phyloP scores from a whole-genome alignment of 2,797 vertebrate genomes.

The Petrocephalus schoutedeni region DNA sequence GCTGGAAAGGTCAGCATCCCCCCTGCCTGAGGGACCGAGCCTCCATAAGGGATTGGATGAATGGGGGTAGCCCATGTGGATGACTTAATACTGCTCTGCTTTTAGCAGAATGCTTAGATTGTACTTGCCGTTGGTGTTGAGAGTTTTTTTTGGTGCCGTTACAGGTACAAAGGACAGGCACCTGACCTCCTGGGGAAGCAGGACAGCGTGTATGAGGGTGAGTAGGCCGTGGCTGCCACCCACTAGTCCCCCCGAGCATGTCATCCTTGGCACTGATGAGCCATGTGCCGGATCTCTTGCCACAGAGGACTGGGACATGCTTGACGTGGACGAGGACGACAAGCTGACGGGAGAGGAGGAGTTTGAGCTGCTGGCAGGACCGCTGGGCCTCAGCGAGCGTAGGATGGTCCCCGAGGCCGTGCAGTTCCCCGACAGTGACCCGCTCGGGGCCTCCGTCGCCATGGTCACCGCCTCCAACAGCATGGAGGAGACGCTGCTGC shows the following conservation, averaged over 20 bases:
- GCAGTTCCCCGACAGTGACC: constrained; percentile 94
- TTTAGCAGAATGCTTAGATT: background rate
- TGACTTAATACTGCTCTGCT: background rate
- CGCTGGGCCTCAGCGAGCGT: constrained; percentile 83
- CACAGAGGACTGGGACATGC: constrained; percentile 98
- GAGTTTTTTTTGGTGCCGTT: constrained; percentile 26
- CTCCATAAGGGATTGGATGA: background rate
- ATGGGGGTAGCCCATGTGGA: background rate
- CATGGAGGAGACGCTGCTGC: constrained; percentile 95
- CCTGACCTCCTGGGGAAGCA: constrained; percentile 96
- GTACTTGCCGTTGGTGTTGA: background rate
- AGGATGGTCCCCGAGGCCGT: constrained; percentile 86
- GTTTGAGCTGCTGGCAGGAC: constrained; percentile 86
- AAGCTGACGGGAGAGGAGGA: constrained; percentile 94
- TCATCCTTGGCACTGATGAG: background rate
- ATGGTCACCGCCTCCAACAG: constrained; percentile 98
- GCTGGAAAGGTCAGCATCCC: constrained; percentile 79
- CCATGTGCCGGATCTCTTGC: constrained; percentile 6
- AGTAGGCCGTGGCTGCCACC: background rate
- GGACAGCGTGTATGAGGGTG: constrained; percentile 98
- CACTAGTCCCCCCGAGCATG: background rate
- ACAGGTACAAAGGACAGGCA: constrained; percentile 92
- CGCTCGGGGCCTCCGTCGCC: constrained; percentile 85
- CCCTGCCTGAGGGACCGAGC: background rate
- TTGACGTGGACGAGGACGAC: constrained; percentile 93